Conservation (phyloP, 2,113 vertebrate species). For the Quiscalus mexicanus region DNA sequence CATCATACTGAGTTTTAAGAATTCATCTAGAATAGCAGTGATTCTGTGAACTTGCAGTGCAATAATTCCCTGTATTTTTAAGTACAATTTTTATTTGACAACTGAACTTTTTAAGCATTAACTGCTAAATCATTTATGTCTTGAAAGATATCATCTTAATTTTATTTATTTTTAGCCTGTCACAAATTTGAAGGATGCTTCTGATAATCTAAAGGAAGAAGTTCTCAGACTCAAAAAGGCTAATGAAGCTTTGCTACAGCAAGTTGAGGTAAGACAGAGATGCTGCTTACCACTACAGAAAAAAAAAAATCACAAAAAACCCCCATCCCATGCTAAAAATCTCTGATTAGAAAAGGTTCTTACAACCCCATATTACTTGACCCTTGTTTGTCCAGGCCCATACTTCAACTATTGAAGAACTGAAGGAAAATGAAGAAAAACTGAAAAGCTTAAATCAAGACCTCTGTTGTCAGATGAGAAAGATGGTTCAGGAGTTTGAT, state of each 20-base stretch:
- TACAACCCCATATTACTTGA: not conserved
- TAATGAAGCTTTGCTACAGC: slow-evolving; percentile 77
- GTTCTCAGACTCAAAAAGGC: slow-evolving; percentile 78
- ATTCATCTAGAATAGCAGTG: not conserved
- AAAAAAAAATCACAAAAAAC: accelerated
- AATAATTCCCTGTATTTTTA: not conserved
- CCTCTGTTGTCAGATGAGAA: slow-evolving; percentile 93
- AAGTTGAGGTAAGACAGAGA: slow-evolving; percentile 79
- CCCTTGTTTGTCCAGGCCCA: slow-evolving; percentile 66
- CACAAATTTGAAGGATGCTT: slow-evolving; percentile 56
- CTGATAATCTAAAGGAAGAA: slow-evolving; percentile 74
- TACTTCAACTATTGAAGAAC: slow-evolving; percentile 76
- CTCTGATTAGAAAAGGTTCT: not conserved
- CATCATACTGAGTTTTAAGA: not conserved
- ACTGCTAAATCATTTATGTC: not conserved
- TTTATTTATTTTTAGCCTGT: slow-evolving; percentile 67
- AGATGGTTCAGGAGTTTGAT: slow-evolving; percentile 94
- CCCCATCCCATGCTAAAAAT: not conserved
- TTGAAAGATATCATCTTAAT: not conserved
- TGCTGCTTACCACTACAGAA: not conserved
- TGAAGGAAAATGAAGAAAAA: slow-evolving; percentile 86
- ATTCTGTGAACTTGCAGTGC: not conserved
- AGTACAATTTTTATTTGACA: not conserved
- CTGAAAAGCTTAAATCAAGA: slow-evolving; percentile 86
- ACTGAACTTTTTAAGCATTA: not conserved